Evolutionary conservation across 2,797 vertebrate species (phyloP), one percentile per base, ranked within the genome.

Genomic region (Hippoglossus hippoglossus): DNA sequence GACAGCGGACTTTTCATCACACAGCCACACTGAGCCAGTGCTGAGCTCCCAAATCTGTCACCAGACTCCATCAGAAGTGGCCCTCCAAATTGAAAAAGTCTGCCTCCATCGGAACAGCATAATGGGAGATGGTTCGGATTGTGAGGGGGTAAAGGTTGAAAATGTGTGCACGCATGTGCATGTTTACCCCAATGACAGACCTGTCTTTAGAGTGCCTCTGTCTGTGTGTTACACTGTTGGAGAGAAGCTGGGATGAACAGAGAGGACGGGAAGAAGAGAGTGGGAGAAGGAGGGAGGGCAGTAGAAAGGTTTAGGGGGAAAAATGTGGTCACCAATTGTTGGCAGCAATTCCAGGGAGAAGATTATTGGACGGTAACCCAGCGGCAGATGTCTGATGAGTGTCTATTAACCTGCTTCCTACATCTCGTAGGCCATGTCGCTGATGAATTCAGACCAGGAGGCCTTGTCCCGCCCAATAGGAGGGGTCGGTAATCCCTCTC

Each of bases 391-490:
- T 94, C 93, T 94, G 94, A 95, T 95, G 94, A 95, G 92, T 92
- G 93, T 94, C 94, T 94, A 95, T 95, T 94, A 95, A 95, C 94
- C 94, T 94, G 93, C 90, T 94, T 94, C 93, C 92, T 93, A 91
- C 92, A 93, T 92, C 89, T 94, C 87, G 79, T 92, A 91, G 87
- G 87, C 90, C 85, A 65, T 92, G 91, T 91, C 64, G 73, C 87
- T 94, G 92, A 93, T 94, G 92, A 92, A 92, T 92, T 93, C 93
- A 93, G 94, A 93, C 93, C 91, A 86, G 92, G 94, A 93, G 92
- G 91, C 92, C 92, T 91, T 95, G 94, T 95, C 91, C 91, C 73
- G 70, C 92, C 92, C 92, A 93, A 93, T 93, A 93, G 93, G 94
- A 94, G 90, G 91, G 93, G 90, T 89, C 75, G 79, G 73, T 95